Evolutionary conservation across 2,113 vertebrate species (phyloP), one percentile per base, ranked within the genome.

Genomic region (Channa maculata): DNA sequence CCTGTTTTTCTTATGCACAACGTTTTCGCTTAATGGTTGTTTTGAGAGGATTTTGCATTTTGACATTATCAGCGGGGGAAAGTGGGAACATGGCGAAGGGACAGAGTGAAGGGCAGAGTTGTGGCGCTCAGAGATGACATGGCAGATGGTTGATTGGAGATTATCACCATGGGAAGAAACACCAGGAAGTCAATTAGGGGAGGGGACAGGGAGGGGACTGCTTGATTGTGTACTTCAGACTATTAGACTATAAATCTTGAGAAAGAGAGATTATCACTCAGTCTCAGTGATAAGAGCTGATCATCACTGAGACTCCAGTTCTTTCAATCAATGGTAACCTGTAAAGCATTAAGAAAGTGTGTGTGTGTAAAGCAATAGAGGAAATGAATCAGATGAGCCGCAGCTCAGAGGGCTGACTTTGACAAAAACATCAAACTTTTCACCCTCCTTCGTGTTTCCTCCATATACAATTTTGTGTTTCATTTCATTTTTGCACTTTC

Each of bases 91-190:
- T 57, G 84, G 79, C 39, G 41, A 34, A 60, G 72, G 60, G 63
- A 65, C 50, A 12, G 71, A 79, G 78, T 57, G 70, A 78, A 71
- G 79, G 68, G 54, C 68, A 65, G 79, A 39, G 57, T 3, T 43
- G 49, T 3, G 85, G 83, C 75, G 68, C 45, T 10, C 86, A 48
- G 77, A 86, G 86, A 93, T 74, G 86, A 90, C 85, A 92, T 65
- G 49, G 48, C 96, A 96, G 95, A 96, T 96, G 96, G 95, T 87
- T 94, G 92, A 95, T 90, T 88, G 73, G 94, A 96, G 95, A 94
- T 96, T 94, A 95, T 93, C 95, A 90, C 95, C 85, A 92, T 93
- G 89, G 94, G 95, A 95, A 92, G 89, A 86, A 85, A 80, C 86
- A 39, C 89, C 90, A 68, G 79, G 91, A 84, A 73, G 82, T 92